Percentiles rank a stretch among this genome's conserved stretches.
Conservation (phyloP, 2,888 invertebrate species). For the Steinernema scapterisci region DNA sequence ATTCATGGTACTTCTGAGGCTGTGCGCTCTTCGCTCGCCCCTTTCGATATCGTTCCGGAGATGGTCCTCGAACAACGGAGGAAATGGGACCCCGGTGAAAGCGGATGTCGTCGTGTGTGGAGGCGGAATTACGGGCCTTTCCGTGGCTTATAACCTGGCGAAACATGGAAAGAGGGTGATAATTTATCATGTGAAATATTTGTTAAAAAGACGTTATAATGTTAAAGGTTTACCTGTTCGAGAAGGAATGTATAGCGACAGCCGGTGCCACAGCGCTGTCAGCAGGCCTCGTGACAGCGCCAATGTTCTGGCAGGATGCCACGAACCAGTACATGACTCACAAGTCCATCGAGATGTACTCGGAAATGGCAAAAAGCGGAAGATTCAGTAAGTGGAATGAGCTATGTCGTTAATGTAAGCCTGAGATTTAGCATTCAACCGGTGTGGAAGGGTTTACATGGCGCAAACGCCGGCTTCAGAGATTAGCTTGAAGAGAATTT, state of each 20-base stretch:
- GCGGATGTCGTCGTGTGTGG: conserved; percentile 72
- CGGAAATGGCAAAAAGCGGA: conserved; percentile 76
- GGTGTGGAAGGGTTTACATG: conserved; percentile 63
- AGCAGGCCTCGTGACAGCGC: conserved; percentile 77
- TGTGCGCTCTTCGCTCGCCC: neutral
- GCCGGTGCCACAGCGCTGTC: conserved; percentile 80
- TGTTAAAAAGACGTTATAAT: too few species aligned
- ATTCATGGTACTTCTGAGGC: conserved; percentile 6
- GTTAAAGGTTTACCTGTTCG: conserved; percentile 77
- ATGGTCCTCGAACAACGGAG: neutral
- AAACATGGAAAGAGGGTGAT: conserved; percentile 75
- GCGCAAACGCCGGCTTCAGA: conserved; percentile 53
- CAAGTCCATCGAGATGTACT: conserved; percentile 78
- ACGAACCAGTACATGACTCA: conserved; percentile 74
- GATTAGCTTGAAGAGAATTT: conserved; percentile 54
- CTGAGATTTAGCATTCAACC: conserved; percentile 49
- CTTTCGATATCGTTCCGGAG: neutral
- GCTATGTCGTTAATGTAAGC: neutral
- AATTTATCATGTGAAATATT: too few species aligned
- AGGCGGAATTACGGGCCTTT: conserved; percentile 78
- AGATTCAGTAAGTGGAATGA: conserved; percentile 74
- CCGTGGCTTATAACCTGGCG: conserved; percentile 78
- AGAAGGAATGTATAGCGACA: conserved; percentile 75
- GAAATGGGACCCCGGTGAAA: conserved; percentile 1
- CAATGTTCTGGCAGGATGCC: conserved; percentile 77